These are phyloP conservation scores for Ditylenchus dipsaci DNA, from an alignment of 1,140 invertebrate species.

Conservation along the genomic window DNA sequence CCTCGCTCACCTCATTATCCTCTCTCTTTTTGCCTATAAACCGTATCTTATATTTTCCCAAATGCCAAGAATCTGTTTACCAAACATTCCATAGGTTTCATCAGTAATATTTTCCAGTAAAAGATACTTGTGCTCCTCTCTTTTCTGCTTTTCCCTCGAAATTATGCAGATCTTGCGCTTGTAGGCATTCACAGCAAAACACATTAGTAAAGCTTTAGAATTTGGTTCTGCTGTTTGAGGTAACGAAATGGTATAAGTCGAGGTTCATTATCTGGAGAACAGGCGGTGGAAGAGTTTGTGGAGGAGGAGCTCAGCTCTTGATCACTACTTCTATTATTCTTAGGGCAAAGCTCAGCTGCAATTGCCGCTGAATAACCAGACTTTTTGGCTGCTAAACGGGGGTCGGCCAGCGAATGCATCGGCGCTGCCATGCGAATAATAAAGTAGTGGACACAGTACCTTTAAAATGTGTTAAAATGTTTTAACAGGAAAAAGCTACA, in stretches of 20 bases:
- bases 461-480: too few species aligned
- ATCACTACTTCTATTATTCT: neutral
- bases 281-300: neutral
- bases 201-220: slow-evolving; percentile 5
- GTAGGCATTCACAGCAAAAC: slow-evolving; percentile 22
- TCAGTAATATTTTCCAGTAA: neutral
- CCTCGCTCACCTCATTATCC: slow-evolving; percentile 10
- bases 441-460: too few species aligned
- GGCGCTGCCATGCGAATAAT: too few species aligned
- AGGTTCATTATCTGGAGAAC: neutral
- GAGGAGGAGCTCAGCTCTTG: too few species aligned
- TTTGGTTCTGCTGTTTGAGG: neutral
- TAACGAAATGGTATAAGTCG: neutral
- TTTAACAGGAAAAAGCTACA: too few species aligned
- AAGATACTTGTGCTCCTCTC: slow-evolving; percentile 5
- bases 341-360: neutral
- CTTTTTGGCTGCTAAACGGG: neutral
- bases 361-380: too few species aligned
- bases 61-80: neutral
- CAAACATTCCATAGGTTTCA: slow-evolving; percentile 2
- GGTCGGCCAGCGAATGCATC: too few species aligned
- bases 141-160: slow-evolving; percentile 11
- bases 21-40: neutral
- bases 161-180: slow-evolving; percentile 17
- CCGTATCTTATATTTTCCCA: neutral